These are phyloP conservation scores for Microcebus lehilahytsara DNA, from an alignment of 2,113 vertebrate genomes.

Conservation along the genomic window DNA sequence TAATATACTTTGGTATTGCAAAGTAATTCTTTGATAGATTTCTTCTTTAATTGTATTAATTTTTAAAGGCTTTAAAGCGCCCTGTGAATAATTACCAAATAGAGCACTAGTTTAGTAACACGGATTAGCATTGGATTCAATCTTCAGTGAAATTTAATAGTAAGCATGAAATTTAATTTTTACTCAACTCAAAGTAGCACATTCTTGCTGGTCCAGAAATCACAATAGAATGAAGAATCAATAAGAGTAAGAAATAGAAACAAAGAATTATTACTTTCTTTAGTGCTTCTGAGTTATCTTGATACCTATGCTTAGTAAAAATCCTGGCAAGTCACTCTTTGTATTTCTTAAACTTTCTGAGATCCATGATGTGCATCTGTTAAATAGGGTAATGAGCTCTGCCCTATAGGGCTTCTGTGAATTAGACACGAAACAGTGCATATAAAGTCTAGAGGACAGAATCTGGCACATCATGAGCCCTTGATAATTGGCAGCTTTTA, in stretches of 20 bases:
- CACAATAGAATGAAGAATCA: neutral
- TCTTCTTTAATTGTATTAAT: slow-evolving; percentile 47
- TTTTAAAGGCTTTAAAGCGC: slow-evolving; percentile 41
- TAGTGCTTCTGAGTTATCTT: neutral
- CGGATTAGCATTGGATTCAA: neutral
- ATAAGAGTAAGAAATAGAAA: neutral
- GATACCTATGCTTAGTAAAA: neutral
- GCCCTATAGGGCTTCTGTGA: neutral
- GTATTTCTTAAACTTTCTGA: neutral
- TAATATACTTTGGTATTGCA: slow-evolving; percentile 3
- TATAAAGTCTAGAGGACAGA: neutral
- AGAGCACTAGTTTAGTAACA: slow-evolving; percentile 9
- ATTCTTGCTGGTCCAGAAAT: neutral
- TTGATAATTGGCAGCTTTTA: neutral
- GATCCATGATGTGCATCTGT: neutral
- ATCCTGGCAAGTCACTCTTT: neutral
- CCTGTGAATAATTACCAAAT: slow-evolving; percentile 15
- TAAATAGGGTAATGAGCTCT: neutral
- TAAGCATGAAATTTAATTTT: slow-evolving; percentile 41
- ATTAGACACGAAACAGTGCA: neutral
- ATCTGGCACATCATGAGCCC: neutral
- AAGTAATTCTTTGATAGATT: slow-evolving; percentile 36
- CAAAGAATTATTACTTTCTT: neutral
- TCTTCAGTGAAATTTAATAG: slow-evolving; percentile 18
- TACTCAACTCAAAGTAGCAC: neutral